A percentile compares a stretch with the other conserved stretches of the same genome.
phyloP scores from a whole-genome alignment of 2,888 invertebrate species.

The Bimastos eiseni region DNA sequence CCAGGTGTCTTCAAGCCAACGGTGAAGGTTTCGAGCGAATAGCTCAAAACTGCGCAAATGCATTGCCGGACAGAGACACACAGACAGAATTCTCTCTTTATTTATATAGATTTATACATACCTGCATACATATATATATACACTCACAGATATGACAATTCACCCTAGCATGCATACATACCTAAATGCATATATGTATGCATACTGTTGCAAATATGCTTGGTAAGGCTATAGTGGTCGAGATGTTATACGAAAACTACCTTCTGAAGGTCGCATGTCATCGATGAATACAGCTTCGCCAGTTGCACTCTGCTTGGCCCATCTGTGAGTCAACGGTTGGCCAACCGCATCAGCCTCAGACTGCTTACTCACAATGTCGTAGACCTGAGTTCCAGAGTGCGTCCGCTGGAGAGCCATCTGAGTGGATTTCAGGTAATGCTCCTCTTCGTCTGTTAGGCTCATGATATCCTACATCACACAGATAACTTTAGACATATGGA shows the following conservation, averaged over 20 bases:
- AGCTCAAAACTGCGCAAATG: no score
- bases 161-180: neutral
- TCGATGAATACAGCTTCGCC: constrained; percentile 89
- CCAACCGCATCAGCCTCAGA: constrained; percentile 73
- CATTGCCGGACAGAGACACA: no score
- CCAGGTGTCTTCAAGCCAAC: no score
- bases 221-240: neutral
- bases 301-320: constrained; percentile 84
- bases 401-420: neutral
- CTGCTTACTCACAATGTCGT: neutral
- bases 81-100: no score
- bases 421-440: neutral
- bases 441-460: neutral
- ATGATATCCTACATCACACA: neutral
- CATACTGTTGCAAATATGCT: neutral
- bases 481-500: neutral
- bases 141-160: neutral
- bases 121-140: neutral
- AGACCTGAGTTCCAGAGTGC: constrained; percentile 20
- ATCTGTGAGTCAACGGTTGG: constrained; percentile 77
- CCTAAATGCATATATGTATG: neutral
- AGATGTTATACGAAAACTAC: constrained; percentile 31
- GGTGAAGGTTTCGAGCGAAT: no score
- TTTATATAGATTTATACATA: neutral
- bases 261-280: constrained; percentile 77